Conservation (phyloP, 2,797 vertebrate species). For the Cottoperca gobio region DNA sequence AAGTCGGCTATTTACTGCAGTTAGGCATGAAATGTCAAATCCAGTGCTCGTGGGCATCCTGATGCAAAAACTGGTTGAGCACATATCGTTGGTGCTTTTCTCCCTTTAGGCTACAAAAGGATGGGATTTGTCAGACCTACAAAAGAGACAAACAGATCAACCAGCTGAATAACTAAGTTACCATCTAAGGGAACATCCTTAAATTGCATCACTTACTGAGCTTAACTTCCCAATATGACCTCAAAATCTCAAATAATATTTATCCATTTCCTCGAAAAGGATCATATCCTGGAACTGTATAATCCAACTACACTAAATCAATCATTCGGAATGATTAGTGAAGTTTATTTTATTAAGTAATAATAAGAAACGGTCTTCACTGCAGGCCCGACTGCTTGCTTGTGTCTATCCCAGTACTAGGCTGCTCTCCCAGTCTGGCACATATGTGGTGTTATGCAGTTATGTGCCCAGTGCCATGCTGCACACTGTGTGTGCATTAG, state of each 20-base stretch:
- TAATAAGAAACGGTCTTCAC: background rate
- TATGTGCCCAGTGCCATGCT: constrained; percentile 16
- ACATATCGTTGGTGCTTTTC: background rate
- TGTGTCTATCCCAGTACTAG: constrained; percentile 5
- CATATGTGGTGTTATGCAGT: constrained; percentile 22
- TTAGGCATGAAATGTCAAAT: constrained; percentile 43
- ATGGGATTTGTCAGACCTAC: background rate
- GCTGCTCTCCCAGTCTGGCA: constrained; percentile 31
- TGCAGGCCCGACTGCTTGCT: no score
- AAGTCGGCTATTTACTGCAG: constrained; percentile 40
- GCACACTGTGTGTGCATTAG: constrained; percentile 28
- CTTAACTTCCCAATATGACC: no score
- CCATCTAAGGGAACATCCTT: background rate
- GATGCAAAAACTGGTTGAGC: constrained; percentile 9
- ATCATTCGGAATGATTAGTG: background rate
- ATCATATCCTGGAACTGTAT: no score
- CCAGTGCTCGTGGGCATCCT: constrained; percentile 17
- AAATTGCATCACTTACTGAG: background rate
- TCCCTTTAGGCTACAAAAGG: background rate
- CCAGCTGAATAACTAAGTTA: background rate
- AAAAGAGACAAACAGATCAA: background rate
- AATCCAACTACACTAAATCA: no score
- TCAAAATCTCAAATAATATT: no score
- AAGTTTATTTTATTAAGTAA: background rate
- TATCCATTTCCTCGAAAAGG: no score